A percentile compares a stretch with the other conserved stretches of the same genome.
These are phyloP conservation scores for Mormyrus proboscirostris DNA, from an alignment of 2,797 vertebrate species.

Conservation along the genomic window DNA sequence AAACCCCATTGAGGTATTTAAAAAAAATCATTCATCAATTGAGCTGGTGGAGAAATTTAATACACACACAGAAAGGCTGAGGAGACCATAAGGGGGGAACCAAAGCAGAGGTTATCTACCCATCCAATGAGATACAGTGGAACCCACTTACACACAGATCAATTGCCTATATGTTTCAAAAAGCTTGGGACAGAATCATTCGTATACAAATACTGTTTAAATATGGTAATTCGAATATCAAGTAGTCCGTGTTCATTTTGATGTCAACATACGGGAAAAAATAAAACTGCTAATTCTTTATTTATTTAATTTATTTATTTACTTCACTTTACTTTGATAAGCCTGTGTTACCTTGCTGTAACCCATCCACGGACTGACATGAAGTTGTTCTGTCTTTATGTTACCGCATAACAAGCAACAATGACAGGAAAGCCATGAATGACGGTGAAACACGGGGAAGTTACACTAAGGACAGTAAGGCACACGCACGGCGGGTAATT, in stretches of 20 bases:
- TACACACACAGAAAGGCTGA: background rate
- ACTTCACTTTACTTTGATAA: background rate
- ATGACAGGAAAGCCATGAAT: background rate
- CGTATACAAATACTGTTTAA: background rate
- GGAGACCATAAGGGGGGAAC: background rate
- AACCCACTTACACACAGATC: background rate
- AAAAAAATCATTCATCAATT: background rate
- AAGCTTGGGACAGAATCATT: background rate
- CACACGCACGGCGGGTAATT: background rate
- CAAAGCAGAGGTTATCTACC: background rate
- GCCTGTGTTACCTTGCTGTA: background rate
- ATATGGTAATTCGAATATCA: background rate
- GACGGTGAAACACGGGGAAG: background rate
- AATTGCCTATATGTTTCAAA: background rate
- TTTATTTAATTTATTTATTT: background rate
- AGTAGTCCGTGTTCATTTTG: background rate
- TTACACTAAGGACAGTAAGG: background rate
- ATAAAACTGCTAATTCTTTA: background rate
- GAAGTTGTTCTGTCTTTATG: background rate
- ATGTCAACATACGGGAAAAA: background rate
- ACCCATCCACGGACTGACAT: background rate
- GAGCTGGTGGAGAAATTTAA: background rate
- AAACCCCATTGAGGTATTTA: background rate
- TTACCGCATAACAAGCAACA: background rate
- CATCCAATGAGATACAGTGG: background rate